Base-by-base conservation (phyloP, 1,140 invertebrate species). In the Orchestia grillus region DNA sequence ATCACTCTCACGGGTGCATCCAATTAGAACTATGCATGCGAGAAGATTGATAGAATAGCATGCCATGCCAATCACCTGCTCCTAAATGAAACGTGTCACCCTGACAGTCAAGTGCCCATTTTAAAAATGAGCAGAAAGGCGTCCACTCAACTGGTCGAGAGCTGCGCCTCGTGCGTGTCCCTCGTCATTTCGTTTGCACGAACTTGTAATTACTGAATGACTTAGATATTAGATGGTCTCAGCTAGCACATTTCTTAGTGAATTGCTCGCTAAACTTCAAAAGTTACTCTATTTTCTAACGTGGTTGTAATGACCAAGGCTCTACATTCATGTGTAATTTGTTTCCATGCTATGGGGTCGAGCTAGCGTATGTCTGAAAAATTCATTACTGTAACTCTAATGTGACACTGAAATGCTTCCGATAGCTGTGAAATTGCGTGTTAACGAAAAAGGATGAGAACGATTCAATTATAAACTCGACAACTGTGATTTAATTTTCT, bases 161-260 rank as follows among this genome's bases (percentile, higher is more conserved):
- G 62, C 36, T 77, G 11, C 36, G 62, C 62, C 3, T 1, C 36
- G 62, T 77, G 62, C 62, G 62, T 77, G 62, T 28, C 36, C 15
- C 62, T 19, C 62, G 62, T 77, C 62, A 77, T 77, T 77, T 77
- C 62, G 62, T 77, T 77, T 3, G 62, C 62, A 77, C 62, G 62
- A 77, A 77, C 62, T 77, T 77, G 62, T 77, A 77, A 77, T 77
- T 77, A 77, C 62, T 36, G 62, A 77, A 77, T 77, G 62, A 77
- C 62, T 77, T 77, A 3, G 36, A 77, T 77, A 77, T 77, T 77
- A 77, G 15, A 77, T 23, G 62, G 15, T 28, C 28, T 36, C 62
- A 77, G 36, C 62, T 77, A 77, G 15, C 62, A 77, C 62, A 77
- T 77, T 77, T 77, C 62, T 77, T 77, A 77, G 62, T 77, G 62